These are phyloP conservation scores for Syngnathus rostellatus DNA, from an alignment of 2,797 vertebrate species.

Conservation along the genomic window DNA sequence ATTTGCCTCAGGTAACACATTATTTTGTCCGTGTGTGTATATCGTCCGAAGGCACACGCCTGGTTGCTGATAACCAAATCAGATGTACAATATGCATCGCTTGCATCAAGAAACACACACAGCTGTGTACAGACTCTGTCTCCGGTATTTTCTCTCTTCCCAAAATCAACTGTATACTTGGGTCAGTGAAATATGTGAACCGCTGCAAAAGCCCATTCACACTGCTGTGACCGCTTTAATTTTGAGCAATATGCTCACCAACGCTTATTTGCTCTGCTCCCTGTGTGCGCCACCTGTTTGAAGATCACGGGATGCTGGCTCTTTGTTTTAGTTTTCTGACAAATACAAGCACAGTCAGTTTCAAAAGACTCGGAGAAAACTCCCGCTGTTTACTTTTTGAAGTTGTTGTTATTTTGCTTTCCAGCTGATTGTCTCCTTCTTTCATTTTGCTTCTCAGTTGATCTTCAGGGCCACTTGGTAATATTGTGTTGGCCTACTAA, in stretches of 20 bases:
- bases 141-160: slow-evolving; percentile 19
- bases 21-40: slow-evolving; percentile 4
- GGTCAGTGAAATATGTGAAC: slow-evolving; percentile 14
- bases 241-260: slow-evolving; percentile 22
- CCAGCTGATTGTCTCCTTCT: background rate
- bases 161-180: slow-evolving; percentile 46
- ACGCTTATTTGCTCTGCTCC: slow-evolving; percentile 45
- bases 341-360: slow-evolving; percentile 31
- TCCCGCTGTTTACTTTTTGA: slow-evolving; percentile 39
- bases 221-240: slow-evolving; percentile 27
- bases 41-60: slow-evolving; percentile 18
- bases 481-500: background rate
- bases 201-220: slow-evolving; percentile 21
- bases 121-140: slow-evolving; percentile 29
- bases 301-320: slow-evolving; percentile 24
- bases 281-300: slow-evolving; percentile 37
- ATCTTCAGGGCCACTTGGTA: background rate
- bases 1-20: slow-evolving; percentile 7
- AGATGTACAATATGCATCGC: slow-evolving; percentile 7
- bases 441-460: background rate
- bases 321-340: slow-evolving; percentile 18
- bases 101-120: slow-evolving; percentile 22
- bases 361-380: slow-evolving; percentile 33
- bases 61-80: slow-evolving; percentile 26
- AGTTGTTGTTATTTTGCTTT: slow-evolving; percentile 26